phyloP scores from a whole-genome alignment of 2,797 vertebrate species.

The Enteromius unitaeniatus region DNA sequence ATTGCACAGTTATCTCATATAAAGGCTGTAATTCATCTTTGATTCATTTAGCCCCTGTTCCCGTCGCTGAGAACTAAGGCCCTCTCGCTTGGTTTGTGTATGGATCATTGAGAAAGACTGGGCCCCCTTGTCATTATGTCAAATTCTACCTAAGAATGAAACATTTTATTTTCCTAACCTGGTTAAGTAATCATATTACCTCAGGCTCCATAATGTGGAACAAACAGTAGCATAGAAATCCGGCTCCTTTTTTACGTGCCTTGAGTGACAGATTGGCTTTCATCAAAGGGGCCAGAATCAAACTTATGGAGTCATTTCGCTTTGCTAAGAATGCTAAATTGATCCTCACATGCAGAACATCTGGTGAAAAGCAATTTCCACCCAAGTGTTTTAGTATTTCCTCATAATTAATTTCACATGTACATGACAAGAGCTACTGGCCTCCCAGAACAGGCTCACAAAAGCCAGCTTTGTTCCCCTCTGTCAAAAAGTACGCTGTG shows the following conservation, averaged over 20 bases:
- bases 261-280: constrained; percentile 82
- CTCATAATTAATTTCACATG: constrained; percentile 89
- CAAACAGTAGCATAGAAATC: constrained; percentile 83
- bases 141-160: constrained; percentile 78
- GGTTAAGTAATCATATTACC: constrained; percentile 87
- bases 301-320: constrained; percentile 77
- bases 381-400: constrained; percentile 88
- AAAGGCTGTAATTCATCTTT: constrained; percentile 73
- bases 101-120: constrained; percentile 77
- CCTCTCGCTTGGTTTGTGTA: constrained; percentile 70
- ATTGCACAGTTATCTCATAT: constrained; percentile 66
- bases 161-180: constrained; percentile 83
- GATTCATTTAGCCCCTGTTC: constrained; percentile 69
- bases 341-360: constrained; percentile 84
- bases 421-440: constrained; percentile 82
- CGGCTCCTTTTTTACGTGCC: constrained; percentile 73
- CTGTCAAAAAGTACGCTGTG: constrained; percentile 73
- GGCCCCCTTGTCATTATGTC: constrained; percentile 77
- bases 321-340: constrained; percentile 78
- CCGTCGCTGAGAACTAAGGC: constrained; percentile 63
- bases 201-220: constrained; percentile 81
- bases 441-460: constrained; percentile 81
- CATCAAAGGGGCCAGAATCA: constrained; percentile 75
- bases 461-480: constrained; percentile 82
- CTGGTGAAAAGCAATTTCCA: constrained; percentile 88